A percentile compares a stretch with the other conserved stretches of the same genome.
Evolutionary conservation across 2,113 vertebrate genomes (phyloP).

Genomic region (Chionomys nivalis): DNA sequence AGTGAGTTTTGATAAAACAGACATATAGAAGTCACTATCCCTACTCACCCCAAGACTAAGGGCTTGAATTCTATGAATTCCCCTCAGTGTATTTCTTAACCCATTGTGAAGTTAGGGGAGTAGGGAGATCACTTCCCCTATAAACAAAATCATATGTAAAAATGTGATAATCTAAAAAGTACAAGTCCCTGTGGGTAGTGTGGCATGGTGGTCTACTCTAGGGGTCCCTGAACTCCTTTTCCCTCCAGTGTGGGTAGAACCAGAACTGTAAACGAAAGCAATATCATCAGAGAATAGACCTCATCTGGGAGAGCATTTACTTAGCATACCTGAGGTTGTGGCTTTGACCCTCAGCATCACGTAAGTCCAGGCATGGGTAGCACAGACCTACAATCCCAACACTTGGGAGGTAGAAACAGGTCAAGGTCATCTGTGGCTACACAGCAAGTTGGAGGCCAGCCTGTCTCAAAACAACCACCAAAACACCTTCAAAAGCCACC

Average conservation of each 20-base stretch:
- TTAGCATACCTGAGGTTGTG: neutral
- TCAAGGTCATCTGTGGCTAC: neutral
- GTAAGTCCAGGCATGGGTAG: neutral
- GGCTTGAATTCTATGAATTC: neutral
- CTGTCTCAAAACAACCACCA: neutral
- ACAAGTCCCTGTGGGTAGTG: neutral
- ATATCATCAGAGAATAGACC: neutral
- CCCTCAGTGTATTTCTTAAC: neutral
- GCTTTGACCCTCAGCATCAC: neutral
- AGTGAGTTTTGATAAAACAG: neutral
- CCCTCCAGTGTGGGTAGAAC: neutral
- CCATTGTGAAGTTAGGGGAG: neutral
- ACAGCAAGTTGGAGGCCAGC: neutral
- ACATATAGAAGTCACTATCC: neutral
- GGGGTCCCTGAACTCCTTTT: neutral
- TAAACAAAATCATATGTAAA: neutral
- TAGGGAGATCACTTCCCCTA: neutral
- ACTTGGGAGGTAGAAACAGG: neutral
- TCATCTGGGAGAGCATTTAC: neutral
- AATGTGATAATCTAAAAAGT: neutral
- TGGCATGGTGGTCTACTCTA: neutral
- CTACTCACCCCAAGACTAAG: neutral
- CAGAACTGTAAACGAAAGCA: neutral
- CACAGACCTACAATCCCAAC: neutral
- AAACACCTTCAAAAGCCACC: neutral